phyloP scores from a whole-genome alignment of 2,113 vertebrate genomes.

The Columbina picui region DNA sequence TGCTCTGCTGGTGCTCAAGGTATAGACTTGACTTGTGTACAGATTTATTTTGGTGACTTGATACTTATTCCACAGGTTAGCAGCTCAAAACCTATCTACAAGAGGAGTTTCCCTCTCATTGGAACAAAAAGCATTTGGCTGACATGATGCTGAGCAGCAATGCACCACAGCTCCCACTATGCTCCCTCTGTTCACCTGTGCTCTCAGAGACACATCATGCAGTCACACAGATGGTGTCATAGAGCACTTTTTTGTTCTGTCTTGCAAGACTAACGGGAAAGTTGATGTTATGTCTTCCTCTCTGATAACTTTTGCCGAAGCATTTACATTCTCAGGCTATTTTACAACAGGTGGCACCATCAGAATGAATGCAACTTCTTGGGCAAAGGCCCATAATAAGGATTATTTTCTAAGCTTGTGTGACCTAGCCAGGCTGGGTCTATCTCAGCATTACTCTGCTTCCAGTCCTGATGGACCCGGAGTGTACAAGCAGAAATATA shows the following conservation, averaged over 20 bases:
- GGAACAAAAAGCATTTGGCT: background rate
- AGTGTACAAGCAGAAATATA: background rate
- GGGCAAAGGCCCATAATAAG: background rate
- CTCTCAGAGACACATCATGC: background rate
- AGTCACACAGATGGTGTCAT: background rate
- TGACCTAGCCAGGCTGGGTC: background rate
- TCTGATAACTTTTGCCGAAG: background rate
- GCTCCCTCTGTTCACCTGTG: background rate
- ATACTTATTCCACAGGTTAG: background rate
- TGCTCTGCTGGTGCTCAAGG: background rate
- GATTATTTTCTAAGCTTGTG: background rate
- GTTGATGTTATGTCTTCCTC: background rate
- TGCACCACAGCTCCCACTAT: fast-evolving
- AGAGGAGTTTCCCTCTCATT: background rate
- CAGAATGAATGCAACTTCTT: background rate
- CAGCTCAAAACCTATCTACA: background rate
- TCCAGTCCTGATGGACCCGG: background rate
- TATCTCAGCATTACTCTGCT: background rate
- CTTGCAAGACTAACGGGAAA: background rate
- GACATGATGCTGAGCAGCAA: background rate
- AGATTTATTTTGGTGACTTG: background rate
- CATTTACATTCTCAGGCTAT: background rate
- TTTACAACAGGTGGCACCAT: background rate
- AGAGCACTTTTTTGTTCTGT: background rate
- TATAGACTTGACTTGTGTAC: background rate